Evolutionary conservation across 2,113 vertebrate species (phyloP).

Genomic region (Neogobius melanostomus): DNA sequence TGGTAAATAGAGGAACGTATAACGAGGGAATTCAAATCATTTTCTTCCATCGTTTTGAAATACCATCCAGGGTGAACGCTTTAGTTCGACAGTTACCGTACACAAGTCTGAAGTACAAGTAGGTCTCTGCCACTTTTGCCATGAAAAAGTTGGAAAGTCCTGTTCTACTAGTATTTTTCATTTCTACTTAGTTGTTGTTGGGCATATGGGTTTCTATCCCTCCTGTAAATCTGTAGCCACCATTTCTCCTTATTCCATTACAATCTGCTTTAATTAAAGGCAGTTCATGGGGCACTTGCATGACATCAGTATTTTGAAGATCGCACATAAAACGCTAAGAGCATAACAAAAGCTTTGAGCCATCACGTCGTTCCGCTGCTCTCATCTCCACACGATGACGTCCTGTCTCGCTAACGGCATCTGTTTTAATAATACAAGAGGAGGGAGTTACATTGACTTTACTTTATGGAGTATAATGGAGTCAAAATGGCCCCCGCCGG

Average conservation of each 20-base stretch:
- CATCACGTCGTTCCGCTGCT: constrained; percentile 41
- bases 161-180: no score
- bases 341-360: constrained; percentile 21
- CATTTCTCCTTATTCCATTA: background rate
- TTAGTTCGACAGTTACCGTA: no score
- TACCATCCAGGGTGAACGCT: no score
- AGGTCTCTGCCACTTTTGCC: no score
- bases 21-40: no score
- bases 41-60: no score
- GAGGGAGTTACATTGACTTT: constrained; percentile 39
- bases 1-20: no score
- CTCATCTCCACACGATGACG: constrained; percentile 49
- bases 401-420: constrained; percentile 22
- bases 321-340: background rate
- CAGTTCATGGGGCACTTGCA: background rate
- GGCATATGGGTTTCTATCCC: no score
- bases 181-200: no score
- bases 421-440: constrained; percentile 46
- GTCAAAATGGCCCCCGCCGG: constrained; percentile 58
- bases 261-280: background rate
- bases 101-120: no score
- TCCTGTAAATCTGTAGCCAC: background rate
- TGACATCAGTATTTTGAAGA: background rate
- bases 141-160: no score
- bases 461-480: constrained; percentile 70